Evolutionary conservation across 2,888 invertebrate genomes (phyloP).

Genomic region (Hydraecia micacea): DNA sequence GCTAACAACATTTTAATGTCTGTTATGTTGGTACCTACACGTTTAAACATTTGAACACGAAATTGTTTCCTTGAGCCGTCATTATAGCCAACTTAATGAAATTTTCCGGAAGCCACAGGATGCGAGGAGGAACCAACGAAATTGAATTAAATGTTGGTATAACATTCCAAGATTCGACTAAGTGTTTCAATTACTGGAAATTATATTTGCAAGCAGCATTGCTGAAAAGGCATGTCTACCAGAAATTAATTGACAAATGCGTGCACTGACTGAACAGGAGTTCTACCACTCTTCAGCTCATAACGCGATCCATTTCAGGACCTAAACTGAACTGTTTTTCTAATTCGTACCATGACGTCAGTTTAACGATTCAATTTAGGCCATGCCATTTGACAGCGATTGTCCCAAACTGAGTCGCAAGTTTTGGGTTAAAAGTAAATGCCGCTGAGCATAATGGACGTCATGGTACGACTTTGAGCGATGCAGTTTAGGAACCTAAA

Average conservation of each 20-base stretch:
- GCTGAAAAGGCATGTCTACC: background rate
- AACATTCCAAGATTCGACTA: background rate
- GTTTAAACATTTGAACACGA: constrained; percentile 7
- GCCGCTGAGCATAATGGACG: too few relatives aligned
- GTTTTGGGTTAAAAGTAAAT: too few relatives aligned
- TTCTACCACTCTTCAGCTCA: too few relatives aligned
- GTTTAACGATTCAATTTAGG: too few relatives aligned
- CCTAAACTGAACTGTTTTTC: too few relatives aligned
- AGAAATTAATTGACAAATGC: background rate
- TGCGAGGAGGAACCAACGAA: constrained; percentile 5
- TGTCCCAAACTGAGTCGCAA: too few relatives aligned
- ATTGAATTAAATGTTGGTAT: constrained; percentile 16
- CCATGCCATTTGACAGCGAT: too few relatives aligned
- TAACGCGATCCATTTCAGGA: too few relatives aligned
- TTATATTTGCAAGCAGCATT: background rate
- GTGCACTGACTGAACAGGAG: too few relatives aligned
- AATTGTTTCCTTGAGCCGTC: constrained; percentile 16
- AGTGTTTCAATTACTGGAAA: constrained; percentile 12
- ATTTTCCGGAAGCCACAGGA: constrained; percentile 13
- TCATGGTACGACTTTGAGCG: too few relatives aligned
- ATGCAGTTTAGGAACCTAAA: too few relatives aligned
- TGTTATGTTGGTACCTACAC: background rate
- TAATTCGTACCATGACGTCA: too few relatives aligned
- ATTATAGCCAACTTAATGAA: constrained; percentile 29
- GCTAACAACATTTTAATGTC: background rate